phyloP scores from a whole-genome alignment of 92 coral and sea anemone species.

The Palythoa grandis region DNA sequence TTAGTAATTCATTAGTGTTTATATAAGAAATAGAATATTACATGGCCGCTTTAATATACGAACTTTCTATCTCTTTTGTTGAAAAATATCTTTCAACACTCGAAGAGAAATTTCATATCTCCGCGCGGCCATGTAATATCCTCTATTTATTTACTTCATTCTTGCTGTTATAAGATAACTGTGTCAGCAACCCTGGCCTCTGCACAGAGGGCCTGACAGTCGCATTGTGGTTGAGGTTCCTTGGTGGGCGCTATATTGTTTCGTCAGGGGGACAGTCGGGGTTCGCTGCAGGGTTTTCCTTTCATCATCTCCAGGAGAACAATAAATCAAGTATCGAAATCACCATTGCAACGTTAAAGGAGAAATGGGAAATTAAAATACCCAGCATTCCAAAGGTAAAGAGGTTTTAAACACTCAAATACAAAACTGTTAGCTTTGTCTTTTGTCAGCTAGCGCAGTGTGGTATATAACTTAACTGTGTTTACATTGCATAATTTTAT shows the following conservation, averaged over 20 bases:
- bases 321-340: conserved; percentile 49
- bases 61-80: no score
- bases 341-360: conserved; percentile 65
- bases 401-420: no score
- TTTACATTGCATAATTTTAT: no score
- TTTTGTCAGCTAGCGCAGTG: no score
- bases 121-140: no score
- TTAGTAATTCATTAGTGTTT: no score
- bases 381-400: conserved; percentile 54
- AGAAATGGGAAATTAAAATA: conserved; percentile 68
- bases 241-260: conserved; percentile 75
- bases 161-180: conserved; percentile 46
- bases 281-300: conserved; percentile 82
- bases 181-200: conserved; percentile 72
- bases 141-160: neutral
- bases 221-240: conserved; percentile 79
- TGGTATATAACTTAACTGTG: no score
- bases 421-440: no score
- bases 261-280: conserved; percentile 87
- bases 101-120: no score
- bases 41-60: no score
- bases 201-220: conserved; percentile 69
- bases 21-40: no score
- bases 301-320: conserved; percentile 58
- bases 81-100: no score